phyloP scores from a whole-genome alignment of 2,113 vertebrate genomes.

The Xiphophorus couchianus region DNA sequence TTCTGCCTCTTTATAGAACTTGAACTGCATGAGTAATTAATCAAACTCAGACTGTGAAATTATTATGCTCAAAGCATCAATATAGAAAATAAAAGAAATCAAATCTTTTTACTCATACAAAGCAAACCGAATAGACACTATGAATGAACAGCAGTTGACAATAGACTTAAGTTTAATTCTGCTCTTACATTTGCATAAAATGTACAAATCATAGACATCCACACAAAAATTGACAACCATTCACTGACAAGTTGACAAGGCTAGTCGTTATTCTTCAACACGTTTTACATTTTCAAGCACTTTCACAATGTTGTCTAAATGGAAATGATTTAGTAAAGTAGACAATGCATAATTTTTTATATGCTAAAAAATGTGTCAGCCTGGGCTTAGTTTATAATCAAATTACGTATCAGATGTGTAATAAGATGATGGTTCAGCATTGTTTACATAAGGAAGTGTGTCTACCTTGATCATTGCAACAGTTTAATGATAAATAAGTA shows the following conservation, averaged over 20 bases:
- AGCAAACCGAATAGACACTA: not conserved
- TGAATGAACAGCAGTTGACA: not conserved
- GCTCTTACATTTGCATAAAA: not conserved
- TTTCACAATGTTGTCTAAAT: not conserved
- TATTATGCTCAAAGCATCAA: not conserved
- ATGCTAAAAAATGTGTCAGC: not conserved
- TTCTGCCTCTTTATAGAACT: not conserved
- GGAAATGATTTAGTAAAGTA: not conserved
- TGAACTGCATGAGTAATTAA: too few relatives aligned
- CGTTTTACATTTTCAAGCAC: not conserved
- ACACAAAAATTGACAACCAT: not conserved
- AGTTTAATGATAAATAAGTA: not conserved
- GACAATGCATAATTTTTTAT: not conserved
- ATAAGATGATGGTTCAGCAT: too few relatives aligned
- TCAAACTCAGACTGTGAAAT: too few relatives aligned
- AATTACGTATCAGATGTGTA: not conserved
- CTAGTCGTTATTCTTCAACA: not conserved
- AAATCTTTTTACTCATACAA: too few relatives aligned
- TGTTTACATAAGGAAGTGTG: not conserved
- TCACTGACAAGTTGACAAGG: too few relatives aligned
- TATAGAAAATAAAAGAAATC: too few relatives aligned
- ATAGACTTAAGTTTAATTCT: not conserved
- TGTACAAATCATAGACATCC: not conserved
- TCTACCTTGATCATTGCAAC: not conserved
- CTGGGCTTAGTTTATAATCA: not conserved